Percentiles rank a stretch among this genome's conserved stretches.
These are phyloP conservation scores for Aspidapion aeneum DNA, from an alignment of 2,888 invertebrate species.

Conservation along the genomic window DNA sequence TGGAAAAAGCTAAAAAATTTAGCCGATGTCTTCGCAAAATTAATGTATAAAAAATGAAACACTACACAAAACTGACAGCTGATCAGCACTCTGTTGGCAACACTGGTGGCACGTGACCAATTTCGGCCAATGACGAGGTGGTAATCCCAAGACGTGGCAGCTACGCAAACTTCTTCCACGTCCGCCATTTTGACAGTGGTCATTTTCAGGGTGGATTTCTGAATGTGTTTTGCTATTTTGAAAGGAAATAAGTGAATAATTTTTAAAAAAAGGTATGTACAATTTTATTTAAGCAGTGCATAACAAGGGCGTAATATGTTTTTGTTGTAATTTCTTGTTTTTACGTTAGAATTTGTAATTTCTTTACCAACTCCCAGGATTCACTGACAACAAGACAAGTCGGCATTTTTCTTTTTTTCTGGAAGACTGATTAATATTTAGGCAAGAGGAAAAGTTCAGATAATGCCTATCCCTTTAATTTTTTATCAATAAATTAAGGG, in stretches of 20 bases:
- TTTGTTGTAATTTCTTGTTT: constrained; percentile 9
- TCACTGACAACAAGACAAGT: constrained; percentile 56
- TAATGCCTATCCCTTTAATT: no score
- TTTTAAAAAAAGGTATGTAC: constrained; percentile 55
- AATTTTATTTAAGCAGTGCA: constrained; percentile 7
- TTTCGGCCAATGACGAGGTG: constrained; percentile 33
- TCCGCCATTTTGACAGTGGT: constrained; percentile 83
- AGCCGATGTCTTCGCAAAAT: no score
- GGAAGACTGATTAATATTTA: neutral
- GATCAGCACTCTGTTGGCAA: neutral
- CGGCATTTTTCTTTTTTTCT: constrained; percentile 43
- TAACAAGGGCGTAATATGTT: constrained; percentile 1
- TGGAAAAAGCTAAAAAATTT: no score
- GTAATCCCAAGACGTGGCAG: constrained; percentile 72
- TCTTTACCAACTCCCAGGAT: constrained; percentile 37
- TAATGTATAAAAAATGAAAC: no score
- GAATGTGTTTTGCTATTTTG: constrained; percentile 63
- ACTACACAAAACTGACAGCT: no score
- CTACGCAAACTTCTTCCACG: constrained; percentile 70
- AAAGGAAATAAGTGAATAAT: constrained; percentile 43
- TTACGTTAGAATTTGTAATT: neutral
- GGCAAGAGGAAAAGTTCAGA: constrained; percentile 8
- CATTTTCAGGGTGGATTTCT: constrained; percentile 66
- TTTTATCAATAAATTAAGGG: no score
- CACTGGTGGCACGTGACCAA: constrained; percentile 34